Evolutionary conservation across 2,888 invertebrate genomes (phyloP), one percentile per base, ranked within the genome.

Genomic region (Thalpophila matura): DNA sequence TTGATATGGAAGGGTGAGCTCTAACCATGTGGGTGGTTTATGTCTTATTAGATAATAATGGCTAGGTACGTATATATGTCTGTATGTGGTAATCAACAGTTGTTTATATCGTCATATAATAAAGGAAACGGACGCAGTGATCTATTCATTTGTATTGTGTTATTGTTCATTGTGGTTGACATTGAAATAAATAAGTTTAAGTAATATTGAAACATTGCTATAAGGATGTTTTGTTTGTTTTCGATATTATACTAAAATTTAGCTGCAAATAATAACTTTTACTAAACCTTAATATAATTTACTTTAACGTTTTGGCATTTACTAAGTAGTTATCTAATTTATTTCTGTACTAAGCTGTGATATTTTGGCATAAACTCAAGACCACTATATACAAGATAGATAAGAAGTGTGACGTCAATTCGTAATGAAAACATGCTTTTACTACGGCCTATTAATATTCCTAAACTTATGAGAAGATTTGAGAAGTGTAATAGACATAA

Each of bases 1-100:
- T 88, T 71, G 82, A 79, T 90, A 88, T 81, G 89, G 90, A 72
- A 82, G 78, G 77, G 82, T 80, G 84, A 83, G 77, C 82, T 54
- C 69, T 29, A 66, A 76, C 63, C 38, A 67, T 62, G 74, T 72
- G 59, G 74, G 80, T 42, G 72, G 66, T 53, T 66, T 49, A 54
- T 72, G 57, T 35, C 55, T 57, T 64, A 66, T 87, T 89, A 86
- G 80, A 79, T 84, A 86, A 86, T 65, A 60, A 62, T 71, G 53
- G 78, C 82, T 57, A 24, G 46, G 29, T 60, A 60, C 26, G 14
- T 45, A 43, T 40, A 20, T 22, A n/a, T 31, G 78, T 73, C 66
- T 79, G 67, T 79, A 54, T 69, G 46, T 50, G 33, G 27, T 45
- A 46, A 65, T 9, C 55, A 40, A 27, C 33, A 9, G 9, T 40